Conservation (phyloP, 2,888 invertebrate species). For the Drosophila falleni region DNA sequence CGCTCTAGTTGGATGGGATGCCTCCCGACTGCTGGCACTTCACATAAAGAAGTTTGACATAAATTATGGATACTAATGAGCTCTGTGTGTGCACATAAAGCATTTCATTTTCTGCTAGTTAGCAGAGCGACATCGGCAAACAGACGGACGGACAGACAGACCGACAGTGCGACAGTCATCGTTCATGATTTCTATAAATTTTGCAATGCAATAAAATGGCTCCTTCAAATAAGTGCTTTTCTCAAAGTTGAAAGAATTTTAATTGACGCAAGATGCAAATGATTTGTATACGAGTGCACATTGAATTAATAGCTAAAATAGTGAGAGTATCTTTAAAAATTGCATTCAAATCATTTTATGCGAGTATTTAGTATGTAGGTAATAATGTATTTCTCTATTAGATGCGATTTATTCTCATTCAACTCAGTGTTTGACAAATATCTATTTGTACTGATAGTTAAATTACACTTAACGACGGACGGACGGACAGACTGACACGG, state of each 20-base stretch:
- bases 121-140: slow-evolving; percentile 23
- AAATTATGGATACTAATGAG: slow-evolving; percentile 81
- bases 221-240: slow-evolving; percentile 9
- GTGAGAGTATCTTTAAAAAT: neutral
- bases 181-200: slow-evolving; percentile 59
- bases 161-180: neutral
- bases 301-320: neutral
- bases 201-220: slow-evolving; percentile 29
- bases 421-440: too few species aligned
- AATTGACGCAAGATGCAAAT: slow-evolving; percentile 42
- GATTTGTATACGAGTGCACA: neutral
- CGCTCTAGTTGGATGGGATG: slow-evolving; percentile 5
- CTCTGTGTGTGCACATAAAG: slow-evolving; percentile 70
- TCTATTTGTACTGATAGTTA: too few species aligned
- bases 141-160: neutral
- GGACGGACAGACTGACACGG: too few species aligned
- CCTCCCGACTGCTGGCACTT: slow-evolving; percentile 49
- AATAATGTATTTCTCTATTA: too few species aligned
- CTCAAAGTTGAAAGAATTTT: slow-evolving; percentile 35
- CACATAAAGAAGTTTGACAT: slow-evolving; percentile 79
- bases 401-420: too few species aligned
- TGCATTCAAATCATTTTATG: too few species aligned
- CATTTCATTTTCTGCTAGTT: slow-evolving; percentile 59
- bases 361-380: too few species aligned
- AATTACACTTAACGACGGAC: too few species aligned